phyloP scores from a whole-genome alignment of 2,888 invertebrate genomes.

The Leptothorax acervorum region DNA sequence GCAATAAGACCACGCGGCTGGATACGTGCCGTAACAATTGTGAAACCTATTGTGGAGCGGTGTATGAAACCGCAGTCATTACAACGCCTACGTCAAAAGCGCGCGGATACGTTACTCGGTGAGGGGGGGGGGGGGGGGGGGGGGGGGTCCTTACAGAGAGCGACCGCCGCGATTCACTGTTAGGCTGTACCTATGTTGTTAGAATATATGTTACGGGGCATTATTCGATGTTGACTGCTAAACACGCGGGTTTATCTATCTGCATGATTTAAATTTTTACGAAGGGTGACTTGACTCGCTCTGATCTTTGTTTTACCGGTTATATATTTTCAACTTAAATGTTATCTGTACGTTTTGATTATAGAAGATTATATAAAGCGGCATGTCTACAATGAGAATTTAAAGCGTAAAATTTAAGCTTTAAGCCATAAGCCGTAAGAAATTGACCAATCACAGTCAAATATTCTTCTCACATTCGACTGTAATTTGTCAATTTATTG shows the following conservation, averaged over 20 bases:
- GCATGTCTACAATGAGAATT: too few species aligned
- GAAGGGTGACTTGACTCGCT: neutral
- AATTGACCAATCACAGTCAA: too few species aligned
- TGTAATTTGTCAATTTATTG: too few species aligned
- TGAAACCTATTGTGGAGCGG: slow-evolving; percentile 50
- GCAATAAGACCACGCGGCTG: slow-evolving; percentile 43
- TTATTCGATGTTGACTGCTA: slow-evolving; percentile 25
- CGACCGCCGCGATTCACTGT: slow-evolving; percentile 35
- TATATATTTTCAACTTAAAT: neutral
- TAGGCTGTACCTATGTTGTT: neutral
- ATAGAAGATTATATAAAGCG: neutral
- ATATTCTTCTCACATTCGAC: too few species aligned
- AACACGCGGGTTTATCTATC: neutral
- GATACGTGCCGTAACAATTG: slow-evolving; percentile 46
- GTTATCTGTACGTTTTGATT: neutral
- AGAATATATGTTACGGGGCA: neutral
- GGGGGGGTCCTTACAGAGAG: neutral
- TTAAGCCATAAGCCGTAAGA: too few species aligned
- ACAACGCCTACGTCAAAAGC: slow-evolving; percentile 25
- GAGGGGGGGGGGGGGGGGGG: neutral
- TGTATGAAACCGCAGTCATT: slow-evolving; percentile 48
- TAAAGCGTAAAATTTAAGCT: too few species aligned
- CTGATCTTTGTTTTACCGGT: neutral
- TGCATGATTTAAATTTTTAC: neutral
- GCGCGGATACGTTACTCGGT: slow-evolving; percentile 23